phyloP scores from a whole-genome alignment of 2,113 vertebrate genomes.

The Sturnira hondurensis region DNA sequence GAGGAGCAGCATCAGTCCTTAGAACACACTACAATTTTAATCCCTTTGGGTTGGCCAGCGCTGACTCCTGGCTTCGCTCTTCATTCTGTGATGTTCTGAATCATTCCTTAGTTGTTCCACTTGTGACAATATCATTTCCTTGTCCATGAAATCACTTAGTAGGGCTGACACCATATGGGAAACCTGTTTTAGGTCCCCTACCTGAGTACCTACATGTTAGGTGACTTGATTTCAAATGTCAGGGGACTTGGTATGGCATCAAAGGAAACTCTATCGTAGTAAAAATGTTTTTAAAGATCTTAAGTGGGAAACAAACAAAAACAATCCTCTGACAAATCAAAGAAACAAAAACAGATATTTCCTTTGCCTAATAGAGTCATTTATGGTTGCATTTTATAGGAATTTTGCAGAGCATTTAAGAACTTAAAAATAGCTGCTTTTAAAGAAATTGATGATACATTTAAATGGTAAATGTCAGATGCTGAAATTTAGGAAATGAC shows the following conservation, averaged over 20 bases:
- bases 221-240: background rate
- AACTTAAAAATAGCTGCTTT: constrained; percentile 18
- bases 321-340: background rate
- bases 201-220: background rate
- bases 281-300: background rate
- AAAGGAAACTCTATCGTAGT: background rate
- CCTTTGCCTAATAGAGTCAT: background rate
- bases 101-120: background rate
- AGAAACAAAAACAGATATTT: background rate
- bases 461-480: constrained; percentile 52
- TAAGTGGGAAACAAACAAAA: background rate
- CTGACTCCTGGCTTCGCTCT: background rate
- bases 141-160: background rate
- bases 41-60: background rate
- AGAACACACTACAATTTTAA: background rate
- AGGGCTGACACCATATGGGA: background rate
- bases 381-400: background rate
- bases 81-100: background rate
- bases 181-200: background rate
- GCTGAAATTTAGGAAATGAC: constrained; percentile 47
- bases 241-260: background rate
- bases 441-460: background rate
- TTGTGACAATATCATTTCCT: background rate
- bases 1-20: background rate
- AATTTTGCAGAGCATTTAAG: constrained; percentile 20